Evolutionary conservation across 2,797 vertebrate genomes (phyloP).

Genomic region (Natrix natrix): DNA sequence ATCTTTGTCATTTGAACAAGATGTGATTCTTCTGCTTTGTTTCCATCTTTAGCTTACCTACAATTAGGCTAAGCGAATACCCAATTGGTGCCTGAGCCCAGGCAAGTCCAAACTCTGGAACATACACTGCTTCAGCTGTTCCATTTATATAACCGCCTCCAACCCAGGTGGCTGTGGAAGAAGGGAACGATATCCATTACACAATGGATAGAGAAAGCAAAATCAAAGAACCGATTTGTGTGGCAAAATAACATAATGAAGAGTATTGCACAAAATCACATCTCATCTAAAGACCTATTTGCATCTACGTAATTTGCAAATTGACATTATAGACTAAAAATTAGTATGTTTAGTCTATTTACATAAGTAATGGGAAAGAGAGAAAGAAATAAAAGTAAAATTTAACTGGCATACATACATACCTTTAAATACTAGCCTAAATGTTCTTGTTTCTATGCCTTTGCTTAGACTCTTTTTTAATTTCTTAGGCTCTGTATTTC

Average conservation of each 20-base stretch:
- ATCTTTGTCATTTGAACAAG: constrained; percentile 12
- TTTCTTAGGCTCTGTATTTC: neutral
- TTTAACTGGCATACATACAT: neutral
- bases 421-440: neutral
- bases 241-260: neutral
- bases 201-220: neutral
- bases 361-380: neutral
- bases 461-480: neutral
- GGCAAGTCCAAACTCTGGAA: constrained; percentile 87
- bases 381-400: neutral
- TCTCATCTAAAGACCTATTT: neutral
- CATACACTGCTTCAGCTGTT: constrained; percentile 94
- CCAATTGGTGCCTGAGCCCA: constrained; percentile 98
- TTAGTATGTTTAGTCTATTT: neutral
- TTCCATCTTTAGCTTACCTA: constrained; percentile 79
- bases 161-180: constrained; percentile 92
- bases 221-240: neutral
- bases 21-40: neutral
- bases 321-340: neutral
- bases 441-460: neutral
- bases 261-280: neutral
- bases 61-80: constrained; percentile 90
- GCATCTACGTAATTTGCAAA: neutral
- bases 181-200: neutral
- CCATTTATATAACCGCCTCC: constrained; percentile 98